These are phyloP conservation scores for Oriolus oriolus DNA, from an alignment of 2,113 vertebrate species.

Conservation along the genomic window DNA sequence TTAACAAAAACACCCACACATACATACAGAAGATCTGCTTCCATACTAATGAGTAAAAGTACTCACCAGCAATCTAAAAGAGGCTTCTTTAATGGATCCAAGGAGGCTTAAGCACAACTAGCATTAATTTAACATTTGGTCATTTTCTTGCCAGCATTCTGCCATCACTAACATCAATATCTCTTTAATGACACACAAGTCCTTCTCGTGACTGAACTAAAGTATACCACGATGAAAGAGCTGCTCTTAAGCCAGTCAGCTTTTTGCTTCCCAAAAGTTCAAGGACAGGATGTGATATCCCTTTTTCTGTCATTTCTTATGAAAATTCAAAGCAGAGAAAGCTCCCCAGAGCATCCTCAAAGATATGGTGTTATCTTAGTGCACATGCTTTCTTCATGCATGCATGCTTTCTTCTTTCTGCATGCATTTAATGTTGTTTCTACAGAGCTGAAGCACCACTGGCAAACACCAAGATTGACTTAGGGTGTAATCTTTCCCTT, in stretches of 20 bases:
- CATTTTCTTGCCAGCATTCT: neutral
- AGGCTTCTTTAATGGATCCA: neutral
- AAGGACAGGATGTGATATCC: neutral
- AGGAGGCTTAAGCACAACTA: neutral
- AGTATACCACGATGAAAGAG: neutral
- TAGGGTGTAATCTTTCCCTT: neutral
- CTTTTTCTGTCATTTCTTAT: neutral
- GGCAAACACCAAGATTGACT: neutral
- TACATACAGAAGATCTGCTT: neutral
- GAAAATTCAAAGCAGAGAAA: neutral
- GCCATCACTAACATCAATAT: neutral
- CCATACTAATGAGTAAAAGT: neutral
- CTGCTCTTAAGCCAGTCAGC: neutral
- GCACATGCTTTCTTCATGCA: neutral
- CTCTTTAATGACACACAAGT: neutral
- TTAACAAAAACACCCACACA: slow-evolving; percentile 8
- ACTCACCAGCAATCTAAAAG: neutral
- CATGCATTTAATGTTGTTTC: neutral
- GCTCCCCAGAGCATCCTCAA: neutral
- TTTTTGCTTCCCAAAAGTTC: neutral
- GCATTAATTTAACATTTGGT: neutral
- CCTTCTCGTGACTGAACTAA: neutral
- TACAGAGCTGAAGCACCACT: neutral
- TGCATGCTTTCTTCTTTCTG: neutral
- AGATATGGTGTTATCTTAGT: fast-evolving